Evolutionary conservation across 2,888 invertebrate species (phyloP).

Genomic region (Thymelicus acteon): DNA sequence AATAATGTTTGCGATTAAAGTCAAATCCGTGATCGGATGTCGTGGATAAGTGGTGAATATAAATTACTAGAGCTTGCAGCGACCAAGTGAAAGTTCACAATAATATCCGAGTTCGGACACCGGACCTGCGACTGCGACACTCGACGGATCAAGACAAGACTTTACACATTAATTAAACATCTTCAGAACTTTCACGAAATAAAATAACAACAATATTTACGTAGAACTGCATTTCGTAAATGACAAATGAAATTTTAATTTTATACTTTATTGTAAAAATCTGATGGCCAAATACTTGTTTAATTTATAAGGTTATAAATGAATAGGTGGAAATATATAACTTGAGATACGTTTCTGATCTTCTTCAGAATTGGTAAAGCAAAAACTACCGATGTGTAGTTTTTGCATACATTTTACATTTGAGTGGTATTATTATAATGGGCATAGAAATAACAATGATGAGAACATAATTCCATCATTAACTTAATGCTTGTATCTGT

Average conservation of each 20-base stretch:
- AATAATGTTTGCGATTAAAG: constrained; percentile 46
- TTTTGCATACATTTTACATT: not conserved
- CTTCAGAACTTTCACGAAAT: constrained; percentile 63
- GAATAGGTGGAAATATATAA: constrained; percentile 23
- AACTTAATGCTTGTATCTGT: not conserved
- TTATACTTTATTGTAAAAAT: constrained; percentile 8
- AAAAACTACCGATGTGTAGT: not conserved
- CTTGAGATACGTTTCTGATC: not conserved
- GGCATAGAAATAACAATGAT: constrained; percentile 1
- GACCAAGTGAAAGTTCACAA: constrained; percentile 72
- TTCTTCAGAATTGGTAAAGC: not conserved
- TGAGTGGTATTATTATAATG: not conserved
- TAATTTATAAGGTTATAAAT: not conserved
- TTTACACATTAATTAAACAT: constrained; percentile 60
- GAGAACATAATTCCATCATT: constrained; percentile 1
- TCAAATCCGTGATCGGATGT: constrained; percentile 68
- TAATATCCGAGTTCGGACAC: constrained; percentile 56
- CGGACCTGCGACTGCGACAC: constrained; percentile 65
- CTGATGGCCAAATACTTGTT: constrained; percentile 13
- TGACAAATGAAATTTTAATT: constrained; percentile 17
- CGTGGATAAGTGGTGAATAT: constrained; percentile 67
- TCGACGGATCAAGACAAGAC: constrained; percentile 62
- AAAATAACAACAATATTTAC: constrained; percentile 47
- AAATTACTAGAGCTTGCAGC: constrained; percentile 63
- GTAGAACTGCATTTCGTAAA: constrained; percentile 16